These are phyloP conservation scores for Armadillidium nasatum DNA, from an alignment of 1,140 invertebrate species.

Conservation along the genomic window DNA sequence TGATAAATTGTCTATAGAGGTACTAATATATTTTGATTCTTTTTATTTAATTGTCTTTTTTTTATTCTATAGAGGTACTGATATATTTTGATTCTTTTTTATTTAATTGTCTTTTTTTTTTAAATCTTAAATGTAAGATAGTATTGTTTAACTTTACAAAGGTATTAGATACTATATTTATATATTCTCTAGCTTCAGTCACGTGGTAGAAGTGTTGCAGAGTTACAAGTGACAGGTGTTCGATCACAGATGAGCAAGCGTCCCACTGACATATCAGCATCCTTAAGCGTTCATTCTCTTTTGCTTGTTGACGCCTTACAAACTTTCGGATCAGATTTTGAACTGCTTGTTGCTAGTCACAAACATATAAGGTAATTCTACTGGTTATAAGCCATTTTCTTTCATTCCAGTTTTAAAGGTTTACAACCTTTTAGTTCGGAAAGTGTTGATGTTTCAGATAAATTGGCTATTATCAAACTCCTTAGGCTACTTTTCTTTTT, in stretches of 20 bases:
- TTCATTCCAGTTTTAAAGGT: too few relatives aligned
- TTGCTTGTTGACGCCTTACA: conserved; percentile 90
- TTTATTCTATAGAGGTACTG: conserved; percentile 61
- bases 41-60: neutral
- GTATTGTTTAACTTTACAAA: too few relatives aligned
- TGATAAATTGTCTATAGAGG: conserved; percentile 78
- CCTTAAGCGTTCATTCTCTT: conserved; percentile 83
- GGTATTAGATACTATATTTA: too few relatives aligned
- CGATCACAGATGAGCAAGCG: conserved; percentile 67
- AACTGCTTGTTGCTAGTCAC: conserved; percentile 87
- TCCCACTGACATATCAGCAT: conserved; percentile 65
- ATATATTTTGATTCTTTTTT: neutral
- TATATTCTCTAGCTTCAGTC: conserved; percentile 56
- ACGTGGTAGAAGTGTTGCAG: conserved; percentile 72
- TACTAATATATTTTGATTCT: conserved; percentile 7
- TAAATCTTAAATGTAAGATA: too few relatives aligned
- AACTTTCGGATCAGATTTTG: conserved; percentile 90
- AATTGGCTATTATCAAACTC: too few relatives aligned
- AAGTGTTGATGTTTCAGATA: too few relatives aligned
- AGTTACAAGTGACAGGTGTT: conserved; percentile 75
- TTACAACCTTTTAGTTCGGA: too few relatives aligned
- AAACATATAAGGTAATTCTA: conserved; percentile 75
- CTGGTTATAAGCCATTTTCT: conserved; percentile 43
- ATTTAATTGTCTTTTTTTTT: neutral
- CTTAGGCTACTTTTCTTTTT: too few relatives aligned